Conservation (phyloP, 2,888 invertebrate genomes). For the Muscina levida region DNA sequence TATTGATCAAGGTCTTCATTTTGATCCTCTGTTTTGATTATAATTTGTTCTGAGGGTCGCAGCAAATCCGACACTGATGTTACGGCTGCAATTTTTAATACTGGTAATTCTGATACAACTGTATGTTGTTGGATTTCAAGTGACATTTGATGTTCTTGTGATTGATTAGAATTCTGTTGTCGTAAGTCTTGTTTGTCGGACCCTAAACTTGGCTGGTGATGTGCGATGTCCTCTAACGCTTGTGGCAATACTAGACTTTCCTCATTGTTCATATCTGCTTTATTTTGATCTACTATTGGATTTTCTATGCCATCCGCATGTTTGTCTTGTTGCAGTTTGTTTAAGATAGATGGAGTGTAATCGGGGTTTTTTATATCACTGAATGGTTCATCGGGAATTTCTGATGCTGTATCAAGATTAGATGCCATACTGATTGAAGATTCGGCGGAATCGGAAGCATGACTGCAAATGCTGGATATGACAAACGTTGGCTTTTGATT, state of each 20-base stretch:
- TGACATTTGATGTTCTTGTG: too few species aligned
- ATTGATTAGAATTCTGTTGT: too few species aligned
- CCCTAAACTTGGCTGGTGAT: too few species aligned
- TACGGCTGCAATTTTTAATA: conserved; percentile 52
- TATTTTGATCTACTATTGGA: too few species aligned
- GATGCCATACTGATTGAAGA: background rate
- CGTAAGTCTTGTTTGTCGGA: too few species aligned
- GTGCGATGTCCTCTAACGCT: too few species aligned
- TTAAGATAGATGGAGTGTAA: background rate
- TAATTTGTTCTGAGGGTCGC: background rate
- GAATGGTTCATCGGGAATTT: background rate
- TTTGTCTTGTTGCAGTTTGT: background rate
- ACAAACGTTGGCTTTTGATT: conserved; percentile 63
- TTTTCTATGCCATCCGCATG: background rate
- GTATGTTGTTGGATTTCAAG: too few species aligned
- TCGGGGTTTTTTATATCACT: too few species aligned
- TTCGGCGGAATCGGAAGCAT: conserved; percentile 52
- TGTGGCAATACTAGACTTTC: too few species aligned
- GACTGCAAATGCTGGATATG: conserved; percentile 73
- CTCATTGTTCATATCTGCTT: too few species aligned
- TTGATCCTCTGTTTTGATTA: background rate
- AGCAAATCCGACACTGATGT: background rate
- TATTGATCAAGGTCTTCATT: too few species aligned
- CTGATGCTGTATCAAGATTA: conserved; percentile 1
- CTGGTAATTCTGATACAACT: conserved; percentile 4